Conservation (phyloP, 1,140 invertebrate genomes). For the Trachymyrmex septentrionalis region DNA sequence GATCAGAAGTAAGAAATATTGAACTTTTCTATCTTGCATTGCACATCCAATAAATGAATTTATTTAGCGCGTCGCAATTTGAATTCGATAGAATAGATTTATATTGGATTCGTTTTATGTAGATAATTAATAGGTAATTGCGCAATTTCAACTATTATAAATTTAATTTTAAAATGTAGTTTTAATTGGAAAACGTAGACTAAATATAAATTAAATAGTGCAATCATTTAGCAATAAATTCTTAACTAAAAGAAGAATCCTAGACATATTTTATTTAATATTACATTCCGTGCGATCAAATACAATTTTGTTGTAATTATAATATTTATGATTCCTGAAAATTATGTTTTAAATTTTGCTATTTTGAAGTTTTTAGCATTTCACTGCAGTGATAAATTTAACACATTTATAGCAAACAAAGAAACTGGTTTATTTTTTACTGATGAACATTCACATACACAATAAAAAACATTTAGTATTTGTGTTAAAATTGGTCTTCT, state of each 20-base stretch:
- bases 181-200: too few species aligned
- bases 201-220: constrained; percentile 1
- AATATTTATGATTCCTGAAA: too few species aligned
- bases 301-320: not conserved
- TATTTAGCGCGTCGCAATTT: not conserved
- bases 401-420: not conserved
- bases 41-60: not conserved
- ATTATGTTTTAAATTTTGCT: too few species aligned
- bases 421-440: not conserved
- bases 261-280: not conserved
- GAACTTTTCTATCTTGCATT: not conserved
- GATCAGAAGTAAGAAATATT: not conserved
- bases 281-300: too few species aligned
- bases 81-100: not conserved
- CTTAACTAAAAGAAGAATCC: not conserved
- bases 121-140: not conserved
- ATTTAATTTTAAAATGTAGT: not conserved
- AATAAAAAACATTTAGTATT: too few species aligned
- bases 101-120: not conserved
- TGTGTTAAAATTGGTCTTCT: too few species aligned
- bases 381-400: too few species aligned
- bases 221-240: not conserved
- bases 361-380: too few species aligned
- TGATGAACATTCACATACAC: not conserved
- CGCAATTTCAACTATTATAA: not conserved